A percentile compares a stretch with the other conserved stretches of the same genome.
Conservation (phyloP, 2,888 invertebrate genomes). For the Drosophila demipolita region DNA sequence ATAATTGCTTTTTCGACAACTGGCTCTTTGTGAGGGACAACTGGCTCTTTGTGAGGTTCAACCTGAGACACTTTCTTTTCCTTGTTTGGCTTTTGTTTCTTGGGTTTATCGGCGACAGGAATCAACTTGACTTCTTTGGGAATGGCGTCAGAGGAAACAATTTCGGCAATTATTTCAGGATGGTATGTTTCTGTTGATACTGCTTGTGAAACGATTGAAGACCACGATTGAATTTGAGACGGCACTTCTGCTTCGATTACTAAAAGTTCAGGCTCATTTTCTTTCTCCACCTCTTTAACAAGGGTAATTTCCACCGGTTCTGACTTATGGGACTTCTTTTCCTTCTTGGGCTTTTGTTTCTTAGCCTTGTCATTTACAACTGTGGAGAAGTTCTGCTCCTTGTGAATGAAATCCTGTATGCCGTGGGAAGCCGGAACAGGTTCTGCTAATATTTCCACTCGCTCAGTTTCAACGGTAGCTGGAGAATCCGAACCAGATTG, state of each 20-base stretch:
- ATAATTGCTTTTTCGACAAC: slow-evolving; percentile 3
- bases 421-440: background rate
- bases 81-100: slow-evolving; percentile 44
- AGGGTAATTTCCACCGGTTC: background rate
- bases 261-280: slow-evolving; percentile 5
- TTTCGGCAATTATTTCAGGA: background rate
- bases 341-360: slow-evolving; percentile 43
- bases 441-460: background rate
- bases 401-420: slow-evolving; percentile 9
- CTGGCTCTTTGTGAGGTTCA: background rate
- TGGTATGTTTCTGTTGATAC: background rate
- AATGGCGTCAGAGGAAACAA: background rate
- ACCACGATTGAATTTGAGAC: slow-evolving; percentile 49
- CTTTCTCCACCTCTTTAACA: slow-evolving; percentile 8
- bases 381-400: slow-evolving; percentile 10
- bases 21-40: background rate
- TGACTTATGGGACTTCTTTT: slow-evolving; percentile 24
- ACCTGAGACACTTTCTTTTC: slow-evolving; percentile 29
- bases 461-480: slow-evolving; percentile 9
- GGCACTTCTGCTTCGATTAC: background rate
- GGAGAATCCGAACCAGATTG: slow-evolving; percentile 28
- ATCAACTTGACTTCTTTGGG: slow-evolving; percentile 4
- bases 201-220: slow-evolving; percentile 48
- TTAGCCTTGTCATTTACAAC: slow-evolving; percentile 11
- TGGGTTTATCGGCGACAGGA: slow-evolving; percentile 22